phyloP scores from a whole-genome alignment of 2,113 vertebrate genomes.

The Aleadryas rufinucha region DNA sequence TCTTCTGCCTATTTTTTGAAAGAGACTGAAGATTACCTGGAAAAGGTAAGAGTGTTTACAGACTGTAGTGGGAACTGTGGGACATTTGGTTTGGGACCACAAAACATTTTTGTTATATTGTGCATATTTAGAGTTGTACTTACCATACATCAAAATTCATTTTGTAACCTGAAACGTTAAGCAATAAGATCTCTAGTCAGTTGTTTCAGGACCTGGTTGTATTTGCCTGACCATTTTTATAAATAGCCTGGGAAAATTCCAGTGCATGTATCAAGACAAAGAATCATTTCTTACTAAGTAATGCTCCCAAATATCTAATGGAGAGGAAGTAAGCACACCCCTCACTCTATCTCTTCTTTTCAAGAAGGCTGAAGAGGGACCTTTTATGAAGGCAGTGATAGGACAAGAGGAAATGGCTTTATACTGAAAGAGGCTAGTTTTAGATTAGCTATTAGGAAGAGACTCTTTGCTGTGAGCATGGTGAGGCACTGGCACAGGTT shows the following conservation, averaged over 20 bases:
- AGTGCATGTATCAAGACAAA: neutral
- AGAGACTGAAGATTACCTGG: neutral
- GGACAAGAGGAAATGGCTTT: neutral
- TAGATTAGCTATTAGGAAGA: neutral
- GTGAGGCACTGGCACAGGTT: neutral
- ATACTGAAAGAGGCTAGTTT: neutral
- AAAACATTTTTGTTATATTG: neutral
- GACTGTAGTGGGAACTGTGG: accelerated
- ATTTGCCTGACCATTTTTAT: neutral
- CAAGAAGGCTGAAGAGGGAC: neutral
- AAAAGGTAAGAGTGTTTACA: neutral
- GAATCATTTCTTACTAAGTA: neutral
- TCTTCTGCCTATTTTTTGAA: neutral
- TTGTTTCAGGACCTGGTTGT: neutral
- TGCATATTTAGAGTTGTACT: neutral
- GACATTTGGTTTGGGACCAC: neutral
- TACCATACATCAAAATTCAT: neutral
- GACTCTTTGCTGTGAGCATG: neutral
- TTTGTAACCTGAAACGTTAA: neutral
- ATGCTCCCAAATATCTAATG: neutral
- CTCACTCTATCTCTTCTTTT: neutral
- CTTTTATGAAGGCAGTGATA: neutral
- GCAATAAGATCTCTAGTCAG: neutral
- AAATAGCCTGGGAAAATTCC: neutral
- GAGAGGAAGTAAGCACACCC: neutral